Base-by-base conservation (phyloP, 2,797 vertebrate genomes). In the Lycodopsis pacificus region DNA sequence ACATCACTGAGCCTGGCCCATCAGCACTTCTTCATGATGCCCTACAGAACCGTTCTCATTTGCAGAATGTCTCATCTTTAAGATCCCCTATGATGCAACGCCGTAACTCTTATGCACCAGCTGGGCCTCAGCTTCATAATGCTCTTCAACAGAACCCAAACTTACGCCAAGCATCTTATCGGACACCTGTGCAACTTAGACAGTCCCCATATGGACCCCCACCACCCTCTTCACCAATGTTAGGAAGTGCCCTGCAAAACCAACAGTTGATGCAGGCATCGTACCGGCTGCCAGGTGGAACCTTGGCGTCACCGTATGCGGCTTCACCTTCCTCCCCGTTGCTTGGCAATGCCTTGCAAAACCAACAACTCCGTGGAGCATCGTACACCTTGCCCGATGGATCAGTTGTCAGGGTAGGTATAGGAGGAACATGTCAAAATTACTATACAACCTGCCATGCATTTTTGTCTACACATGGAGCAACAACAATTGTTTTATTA, bases 1-100 rank as follows among this genome's bases (percentile, higher is more conserved):
- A 95, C 75, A 93, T 93, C 53, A 88, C 93, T 38, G 95, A 95
- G 42, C 92, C 93, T 71, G 92, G 86, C 22, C 93, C 94, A 7
- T 73, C 86, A 20, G 93, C 94, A 3, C 65, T 95, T 46, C 93
- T 96, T 63, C 83, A 94, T 13, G 91, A 94, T 57, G 95, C 95
- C 65, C 77, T 95, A 64, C 93, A 93, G 80, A 91, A 93, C 76
- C 85, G 89, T 25, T 72, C 89, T 40, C 86, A 76, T 68, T 79
- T 95, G 53, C 91, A 86, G 25, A 90, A 86, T 79, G 91, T 95
- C 58, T 88, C 93, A 34, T 76, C 72, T 83, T 71, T 94, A 62
- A 88, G 84, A 85, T 90, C 91, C 2, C 93, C 92, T 19, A 72
- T 93, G 78, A 90, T 91, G 86, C 89, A 84, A 20, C 89, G 71